Percentiles rank a stretch among this genome's conserved stretches.
Evolutionary conservation across 2,888 invertebrate genomes (phyloP).

Genomic region (Thecocarcelia acutangulata): DNA sequence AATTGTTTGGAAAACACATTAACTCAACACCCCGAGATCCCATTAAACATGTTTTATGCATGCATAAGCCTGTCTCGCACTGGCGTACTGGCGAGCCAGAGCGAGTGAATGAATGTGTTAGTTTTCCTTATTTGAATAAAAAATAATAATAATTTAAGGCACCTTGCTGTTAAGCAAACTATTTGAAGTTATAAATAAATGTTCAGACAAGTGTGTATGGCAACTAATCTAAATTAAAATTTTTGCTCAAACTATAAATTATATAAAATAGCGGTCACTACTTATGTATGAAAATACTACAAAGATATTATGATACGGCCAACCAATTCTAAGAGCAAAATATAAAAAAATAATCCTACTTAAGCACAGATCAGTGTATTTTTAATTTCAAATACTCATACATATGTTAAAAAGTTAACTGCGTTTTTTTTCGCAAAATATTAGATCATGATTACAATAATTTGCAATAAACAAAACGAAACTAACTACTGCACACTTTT

Average conservation of each 20-base stretch:
- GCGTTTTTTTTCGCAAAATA: slow-evolving; percentile 3
- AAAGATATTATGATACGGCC: background rate
- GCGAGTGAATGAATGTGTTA: slow-evolving; percentile 7
- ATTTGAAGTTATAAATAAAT: slow-evolving; percentile 18
- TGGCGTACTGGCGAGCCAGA: background rate
- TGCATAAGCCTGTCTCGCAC: slow-evolving; percentile 31
- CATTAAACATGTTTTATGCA: slow-evolving; percentile 38
- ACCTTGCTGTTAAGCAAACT: slow-evolving; percentile 54
- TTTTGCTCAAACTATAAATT: slow-evolving; percentile 40
- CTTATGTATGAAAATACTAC: background rate
- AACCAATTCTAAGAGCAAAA: too few relatives aligned
- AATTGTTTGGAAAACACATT: slow-evolving; percentile 53
- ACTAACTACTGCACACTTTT: slow-evolving; percentile 53
- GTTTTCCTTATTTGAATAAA: slow-evolving; percentile 54
- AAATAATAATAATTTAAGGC: slow-evolving; percentile 62
- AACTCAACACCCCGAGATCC: slow-evolving; percentile 49
- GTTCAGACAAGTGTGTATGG: slow-evolving; percentile 27
- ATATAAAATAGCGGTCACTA: slow-evolving; percentile 12
- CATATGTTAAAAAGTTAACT: slow-evolving; percentile 31
- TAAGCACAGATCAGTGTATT: too few relatives aligned
- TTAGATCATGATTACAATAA: slow-evolving; percentile 51
- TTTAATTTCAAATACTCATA: background rate
- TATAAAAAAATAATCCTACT: too few relatives aligned
- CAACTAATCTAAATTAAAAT: slow-evolving; percentile 56
- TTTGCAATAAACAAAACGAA: slow-evolving; percentile 48